These are phyloP conservation scores for Nasonia vitripennis DNA, from an alignment of 1,140 invertebrate genomes.

Conservation along the genomic window DNA sequence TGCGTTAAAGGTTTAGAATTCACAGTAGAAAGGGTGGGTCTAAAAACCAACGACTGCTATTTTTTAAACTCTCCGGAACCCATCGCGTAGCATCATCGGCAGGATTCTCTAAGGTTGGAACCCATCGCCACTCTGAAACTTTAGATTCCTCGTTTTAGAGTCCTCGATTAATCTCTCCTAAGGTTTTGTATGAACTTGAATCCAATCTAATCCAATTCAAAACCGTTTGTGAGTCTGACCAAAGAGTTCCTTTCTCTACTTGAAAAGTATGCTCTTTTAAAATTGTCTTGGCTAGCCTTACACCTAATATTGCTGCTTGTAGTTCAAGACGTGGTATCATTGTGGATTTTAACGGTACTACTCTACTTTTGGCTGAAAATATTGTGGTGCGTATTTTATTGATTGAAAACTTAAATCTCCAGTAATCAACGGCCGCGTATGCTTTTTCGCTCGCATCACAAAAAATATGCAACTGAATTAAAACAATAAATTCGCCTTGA, in stretches of 20 bases:
- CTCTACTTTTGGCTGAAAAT: background rate
- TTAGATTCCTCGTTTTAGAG: background rate
- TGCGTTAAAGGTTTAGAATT: slow-evolving; percentile 32
- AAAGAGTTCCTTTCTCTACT: background rate
- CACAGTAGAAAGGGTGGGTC: background rate
- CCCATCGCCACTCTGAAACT: slow-evolving; percentile 18
- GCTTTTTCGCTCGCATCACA: background rate
- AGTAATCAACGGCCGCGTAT: slow-evolving; percentile 8
- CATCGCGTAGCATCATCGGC: background rate
- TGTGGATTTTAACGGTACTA: background rate
- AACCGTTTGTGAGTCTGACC: slow-evolving; percentile 18
- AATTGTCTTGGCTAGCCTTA: background rate
- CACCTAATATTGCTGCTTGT: slow-evolving; percentile 2
- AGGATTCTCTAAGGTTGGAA: slow-evolving; percentile 8
- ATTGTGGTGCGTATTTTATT: background rate
- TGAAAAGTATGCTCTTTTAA: slow-evolving; percentile 10
- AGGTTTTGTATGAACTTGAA: background rate
- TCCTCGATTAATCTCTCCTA: slow-evolving; percentile 19
- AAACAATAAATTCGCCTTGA: background rate
- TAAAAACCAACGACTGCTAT: slow-evolving; percentile 10
- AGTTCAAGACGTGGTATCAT: slow-evolving; percentile 21
- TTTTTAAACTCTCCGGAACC: background rate
- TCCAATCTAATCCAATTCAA: slow-evolving; percentile 25
- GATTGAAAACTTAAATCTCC: background rate
- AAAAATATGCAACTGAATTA: slow-evolving; percentile 9